Conservation (phyloP, 2,888 invertebrate genomes). For the Holacanthella duospinosa region DNA sequence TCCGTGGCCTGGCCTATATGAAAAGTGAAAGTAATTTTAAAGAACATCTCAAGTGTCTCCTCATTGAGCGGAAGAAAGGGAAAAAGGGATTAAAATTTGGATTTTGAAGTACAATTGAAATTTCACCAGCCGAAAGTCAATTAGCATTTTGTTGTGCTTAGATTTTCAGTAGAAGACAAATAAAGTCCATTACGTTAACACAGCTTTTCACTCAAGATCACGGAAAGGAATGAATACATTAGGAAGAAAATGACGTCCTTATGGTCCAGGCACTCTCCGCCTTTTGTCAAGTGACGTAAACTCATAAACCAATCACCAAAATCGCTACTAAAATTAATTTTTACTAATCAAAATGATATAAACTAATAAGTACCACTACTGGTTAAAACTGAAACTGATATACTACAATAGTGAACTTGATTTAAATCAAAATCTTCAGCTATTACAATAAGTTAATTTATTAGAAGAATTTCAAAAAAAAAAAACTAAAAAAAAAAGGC, state of each 20-base stretch:
- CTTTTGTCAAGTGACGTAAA: background rate
- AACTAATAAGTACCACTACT: too few species aligned
- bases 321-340: background rate
- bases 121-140: background rate
- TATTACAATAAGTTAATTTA: too few species aligned
- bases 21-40: conserved; percentile 8
- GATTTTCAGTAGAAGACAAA: conserved; percentile 1
- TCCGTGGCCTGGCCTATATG: conserved; percentile 64
- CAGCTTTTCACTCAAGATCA: conserved; percentile 5
- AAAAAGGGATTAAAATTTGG: conserved; percentile 1
- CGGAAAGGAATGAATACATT: background rate
- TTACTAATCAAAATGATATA: too few species aligned
- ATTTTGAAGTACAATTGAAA: background rate
- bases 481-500: too few species aligned
- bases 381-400: too few species aligned
- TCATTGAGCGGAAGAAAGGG: background rate
- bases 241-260: background rate
- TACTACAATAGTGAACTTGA: too few species aligned
- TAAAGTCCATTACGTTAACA: conserved; percentile 10
- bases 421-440: too few species aligned
- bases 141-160: conserved; percentile 5
- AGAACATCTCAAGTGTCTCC: background rate
- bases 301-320: background rate
- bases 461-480: too few species aligned
- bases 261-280: background rate